Conservation (phyloP, 2,797 vertebrate species). For the Myripristis murdjan region DNA sequence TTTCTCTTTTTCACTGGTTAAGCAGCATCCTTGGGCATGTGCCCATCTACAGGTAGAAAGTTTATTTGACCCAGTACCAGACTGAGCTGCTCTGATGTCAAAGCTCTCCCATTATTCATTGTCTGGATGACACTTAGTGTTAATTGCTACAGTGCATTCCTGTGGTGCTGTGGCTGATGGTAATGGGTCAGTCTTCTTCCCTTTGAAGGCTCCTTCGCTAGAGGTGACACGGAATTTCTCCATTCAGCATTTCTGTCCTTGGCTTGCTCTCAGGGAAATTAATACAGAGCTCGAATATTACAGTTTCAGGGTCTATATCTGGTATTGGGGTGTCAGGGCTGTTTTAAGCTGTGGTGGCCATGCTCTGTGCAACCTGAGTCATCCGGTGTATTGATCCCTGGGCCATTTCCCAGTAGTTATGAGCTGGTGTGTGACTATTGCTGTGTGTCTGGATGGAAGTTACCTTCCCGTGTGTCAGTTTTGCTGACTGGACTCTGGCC, state of each 20-base stretch:
- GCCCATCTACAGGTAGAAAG: not conserved
- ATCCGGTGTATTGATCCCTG: constrained; percentile 62
- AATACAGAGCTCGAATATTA: constrained; percentile 39
- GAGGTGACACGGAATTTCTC: constrained; percentile 40
- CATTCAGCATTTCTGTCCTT: constrained; percentile 45
- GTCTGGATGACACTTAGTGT: constrained; percentile 13
- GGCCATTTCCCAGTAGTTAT: constrained; percentile 62
- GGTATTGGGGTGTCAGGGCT: constrained; percentile 50
- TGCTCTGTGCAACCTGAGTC: constrained; percentile 62
- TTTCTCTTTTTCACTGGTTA: too few relatives aligned
- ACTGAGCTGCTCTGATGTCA: constrained; percentile 12
- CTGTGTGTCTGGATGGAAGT: constrained; percentile 33
- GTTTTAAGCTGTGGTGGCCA: constrained; percentile 46
- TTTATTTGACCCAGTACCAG: not conserved
- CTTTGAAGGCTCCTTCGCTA: constrained; percentile 18
- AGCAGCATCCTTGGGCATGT: not conserved
- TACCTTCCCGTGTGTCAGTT: constrained; percentile 43
- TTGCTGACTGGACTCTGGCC: constrained; percentile 66
- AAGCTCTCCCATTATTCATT: not conserved
- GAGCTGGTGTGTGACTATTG: constrained; percentile 39
- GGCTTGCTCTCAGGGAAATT: constrained; percentile 38
- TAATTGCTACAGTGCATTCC: constrained; percentile 6
- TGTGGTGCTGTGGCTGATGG: constrained; percentile 5
- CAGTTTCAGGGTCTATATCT: constrained; percentile 32
- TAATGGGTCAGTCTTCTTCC: constrained; percentile 9